These are phyloP conservation scores for Lasiurus borealis DNA, from an alignment of 2,113 vertebrate genomes.

Conservation along the genomic window DNA sequence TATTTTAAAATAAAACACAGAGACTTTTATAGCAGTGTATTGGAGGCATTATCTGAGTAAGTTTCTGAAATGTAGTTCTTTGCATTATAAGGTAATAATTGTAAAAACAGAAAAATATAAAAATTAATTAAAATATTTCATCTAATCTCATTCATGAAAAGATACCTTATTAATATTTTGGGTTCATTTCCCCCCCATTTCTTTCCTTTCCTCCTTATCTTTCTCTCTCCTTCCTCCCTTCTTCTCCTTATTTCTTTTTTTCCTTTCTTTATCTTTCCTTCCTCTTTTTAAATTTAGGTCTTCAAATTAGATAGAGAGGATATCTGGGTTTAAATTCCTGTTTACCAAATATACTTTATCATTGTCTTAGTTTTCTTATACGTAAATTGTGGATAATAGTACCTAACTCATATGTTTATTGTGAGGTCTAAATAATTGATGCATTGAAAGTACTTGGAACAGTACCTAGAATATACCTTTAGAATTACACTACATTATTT, in stretches of 20 bases:
- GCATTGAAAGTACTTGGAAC: background rate
- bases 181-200: background rate
- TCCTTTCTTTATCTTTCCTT: background rate
- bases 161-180: background rate
- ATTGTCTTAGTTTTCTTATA: background rate
- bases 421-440: background rate
- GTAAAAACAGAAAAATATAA: constrained; percentile 29
- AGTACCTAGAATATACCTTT: background rate
- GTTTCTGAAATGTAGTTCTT: constrained; percentile 42
- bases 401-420: background rate
- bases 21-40: constrained; percentile 60
- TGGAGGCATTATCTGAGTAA: constrained; percentile 69
- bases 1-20: constrained; percentile 65
- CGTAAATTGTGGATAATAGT: background rate
- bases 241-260: background rate
- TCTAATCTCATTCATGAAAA: constrained; percentile 19
- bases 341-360: background rate
- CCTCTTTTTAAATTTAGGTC: background rate
- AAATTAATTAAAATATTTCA: constrained; percentile 7
- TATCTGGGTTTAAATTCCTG: background rate
- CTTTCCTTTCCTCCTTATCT: background rate
- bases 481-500: background rate
- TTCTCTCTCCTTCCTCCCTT: no score
- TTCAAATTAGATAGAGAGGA: background rate
- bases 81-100: background rate